Base-by-base conservation (phyloP, 2,888 invertebrate genomes). In the Luperina testacea region DNA sequence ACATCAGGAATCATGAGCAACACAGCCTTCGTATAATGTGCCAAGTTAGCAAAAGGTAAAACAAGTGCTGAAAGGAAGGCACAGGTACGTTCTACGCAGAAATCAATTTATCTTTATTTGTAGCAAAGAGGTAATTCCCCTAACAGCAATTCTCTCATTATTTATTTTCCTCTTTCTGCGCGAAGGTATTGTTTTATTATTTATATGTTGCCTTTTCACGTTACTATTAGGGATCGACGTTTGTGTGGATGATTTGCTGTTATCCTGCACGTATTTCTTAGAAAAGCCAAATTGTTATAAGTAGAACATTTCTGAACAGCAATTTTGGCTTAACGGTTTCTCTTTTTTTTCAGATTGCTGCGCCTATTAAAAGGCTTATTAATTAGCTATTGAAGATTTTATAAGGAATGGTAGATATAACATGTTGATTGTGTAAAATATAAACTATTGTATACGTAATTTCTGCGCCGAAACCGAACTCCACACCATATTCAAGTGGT, bases 101-200 rank as follows among this genome's bases (percentile, higher is more conserved):
- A 90, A 90, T 82, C 88, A 90, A 89, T 90, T 88, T 87, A 88
- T 89, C 90, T 87, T 88, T 84, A 88, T 89, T 89, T 88, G 82
- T 73, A 81, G 75, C 82, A 84, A 88, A 84, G 82, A 87, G 89
- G 86, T 86, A 87, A 88, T 82, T 87, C 88, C 87, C 89, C 61
- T 59, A 84, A 79, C 87, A 79, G 83, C 84, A 75, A 89, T 89
- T 89, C 81, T 77, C 74, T 83, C 84, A 88, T 90, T 87, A 88
- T 86, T 90, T 90, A 85, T 86, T 77, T 85, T 83, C 76, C 76
- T 82, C 68, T 82, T 78, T 81, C 76, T 78, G 32, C 73, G 78
- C 70, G 76, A 75, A 78, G 80, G 81, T 83, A 84, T 80, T 86
- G 76, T 88, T 86, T 84, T 88, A 87, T 87, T 90, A 89, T 90